Evolutionary conservation across 2,797 vertebrate species (phyloP), one percentile per base, ranked within the genome.

Genomic region (Enteromius trimaculatus): DNA sequence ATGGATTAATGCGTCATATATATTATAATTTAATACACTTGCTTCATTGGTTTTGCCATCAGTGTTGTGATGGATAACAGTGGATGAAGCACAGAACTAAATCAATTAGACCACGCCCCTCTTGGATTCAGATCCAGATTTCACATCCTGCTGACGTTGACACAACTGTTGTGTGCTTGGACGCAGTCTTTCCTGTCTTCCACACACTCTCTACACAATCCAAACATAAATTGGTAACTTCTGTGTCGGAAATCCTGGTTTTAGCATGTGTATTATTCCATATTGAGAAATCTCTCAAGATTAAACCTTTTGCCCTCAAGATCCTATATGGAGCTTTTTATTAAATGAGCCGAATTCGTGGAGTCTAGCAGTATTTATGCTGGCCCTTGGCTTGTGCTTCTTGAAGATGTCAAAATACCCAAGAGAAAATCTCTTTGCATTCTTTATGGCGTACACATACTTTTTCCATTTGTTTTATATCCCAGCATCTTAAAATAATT

Each of bases 141-240:
- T 82, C 29, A 64, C 83, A 72, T 83, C 85, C 84, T 88, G 83
- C 83, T 82, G 84, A 85, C 72, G 49, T 58, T 51, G 55, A 55
- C 72, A 80, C 72, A 84, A 81, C 60, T 37, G 37, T 55, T 72
- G 66, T 17, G 68, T 26, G 55, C 60, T 49, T 58, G 62, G 53
- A 69, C 11, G 6, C 51, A 80, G 26, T 29, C 64, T 37, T 82
- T 85, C 80, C 83, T 76, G 76, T 69, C 81, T 55, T 83, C 74
- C 65, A 62, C 64, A 58, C 64, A 77, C 51, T 47, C 58, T 8
- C 26, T 49, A 29, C 37, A 68, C 53, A 60, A 58, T 83, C 65
- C 64, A 77, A 83, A 83, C 17, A 60, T 58, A 83, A 83, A 83
- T 70, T 44, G 39, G 26, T 44, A 69, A 49, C 81, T 70, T 83